Evolutionary conservation across 2,113 vertebrate species (phyloP), one percentile per base, ranked within the genome.

Genomic region (Argyrosomus japonicus): DNA sequence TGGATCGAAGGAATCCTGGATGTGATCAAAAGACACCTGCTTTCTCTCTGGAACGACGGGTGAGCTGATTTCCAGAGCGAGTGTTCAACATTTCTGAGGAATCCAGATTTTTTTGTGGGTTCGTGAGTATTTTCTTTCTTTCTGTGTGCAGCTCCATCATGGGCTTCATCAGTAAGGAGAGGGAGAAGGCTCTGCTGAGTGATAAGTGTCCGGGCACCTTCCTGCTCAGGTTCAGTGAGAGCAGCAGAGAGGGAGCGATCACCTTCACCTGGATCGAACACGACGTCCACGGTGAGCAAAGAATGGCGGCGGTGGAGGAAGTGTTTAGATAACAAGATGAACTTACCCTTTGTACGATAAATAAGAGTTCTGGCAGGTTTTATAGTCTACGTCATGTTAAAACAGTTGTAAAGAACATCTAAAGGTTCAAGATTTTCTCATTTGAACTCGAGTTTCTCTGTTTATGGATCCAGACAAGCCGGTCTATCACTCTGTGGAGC

Each of bases 1-100:
- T 99, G 98, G 98, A 97, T 99, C 21, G 98, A 99, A 79, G 97
- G 97, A 40, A 97, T 99, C 90, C 94, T 99, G 93, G 98, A 99
- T 48, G 94, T 99, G 53, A 99, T 99, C 74, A 99, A 98, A 85
- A 96, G 98, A 53, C 97, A 99, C 85, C 95, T 99, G 53, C 94
- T 98, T 0, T 92, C 92, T 25, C 96, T 99, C 69, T 99, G 98
- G 98, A 99, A 99, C n/a, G 98, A 99, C 43, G 97, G 97, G 98
- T 99, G 56, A 85, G 87, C 3, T 7, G 5, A 5, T 57, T 27
- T 15, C 14, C 6, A 57, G 54, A 56, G 54, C 6, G 54, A 56
- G 21, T 11, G 11, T 11, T 5, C 4, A 23, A 36, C 27, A 8
- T 32, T 21, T 27, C 63, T 32, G 18, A 69, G 17, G 21, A 19